Percentiles rank a stretch among this genome's conserved stretches.
phyloP scores from a whole-genome alignment of 2,888 invertebrate species.

The Eugnorisma glareosa region DNA sequence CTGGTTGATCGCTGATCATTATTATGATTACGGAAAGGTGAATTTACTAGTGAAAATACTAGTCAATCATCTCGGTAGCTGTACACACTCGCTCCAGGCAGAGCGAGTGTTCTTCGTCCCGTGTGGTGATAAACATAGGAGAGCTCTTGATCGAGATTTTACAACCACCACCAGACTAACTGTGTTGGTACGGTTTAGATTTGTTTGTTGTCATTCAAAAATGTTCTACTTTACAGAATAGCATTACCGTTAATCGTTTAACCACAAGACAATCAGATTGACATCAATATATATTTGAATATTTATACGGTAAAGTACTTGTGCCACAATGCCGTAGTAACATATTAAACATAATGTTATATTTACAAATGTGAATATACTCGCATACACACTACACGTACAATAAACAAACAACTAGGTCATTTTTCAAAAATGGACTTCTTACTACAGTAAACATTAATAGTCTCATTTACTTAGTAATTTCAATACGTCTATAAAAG shows the following conservation, averaged over 20 bases:
- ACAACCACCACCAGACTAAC: not conserved
- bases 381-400: not conserved
- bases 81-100: no score
- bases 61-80: not conserved
- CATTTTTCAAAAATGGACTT: not conserved
- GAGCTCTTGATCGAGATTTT: not conserved
- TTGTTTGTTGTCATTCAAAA: not conserved
- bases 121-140: not conserved
- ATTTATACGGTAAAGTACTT: slow-evolving; percentile 3
- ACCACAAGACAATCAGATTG: slow-evolving; percentile 8
- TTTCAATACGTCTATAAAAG: not conserved
- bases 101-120: not conserved
- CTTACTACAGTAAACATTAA: not conserved
- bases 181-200: not conserved
- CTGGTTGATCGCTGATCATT: not conserved
- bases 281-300: slow-evolving; percentile 2
- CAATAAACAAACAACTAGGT: not conserved
- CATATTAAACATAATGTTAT: slow-evolving; percentile 1
- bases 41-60: not conserved
- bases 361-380: slow-evolving; percentile 16
- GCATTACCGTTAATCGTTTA: slow-evolving; percentile 7
- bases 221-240: slow-evolving; percentile 14
- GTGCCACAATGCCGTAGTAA: not conserved
- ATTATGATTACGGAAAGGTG: not conserved
- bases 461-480: not conserved